phyloP scores from a whole-genome alignment of 2,113 vertebrate species.

The Prunella himalayana region DNA sequence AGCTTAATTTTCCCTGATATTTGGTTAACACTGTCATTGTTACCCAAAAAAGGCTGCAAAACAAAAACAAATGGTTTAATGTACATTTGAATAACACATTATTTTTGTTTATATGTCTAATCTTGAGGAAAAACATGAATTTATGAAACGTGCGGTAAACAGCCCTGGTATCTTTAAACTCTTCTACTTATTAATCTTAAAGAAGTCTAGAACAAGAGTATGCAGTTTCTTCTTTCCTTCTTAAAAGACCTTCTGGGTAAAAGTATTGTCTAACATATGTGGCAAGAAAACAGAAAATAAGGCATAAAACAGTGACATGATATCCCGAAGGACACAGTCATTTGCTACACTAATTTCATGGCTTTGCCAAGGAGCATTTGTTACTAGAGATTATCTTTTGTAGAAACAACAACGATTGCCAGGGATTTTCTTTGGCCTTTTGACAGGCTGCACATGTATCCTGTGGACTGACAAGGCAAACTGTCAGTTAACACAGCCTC shows the following conservation, averaged over 20 bases:
- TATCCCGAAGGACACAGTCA: background rate
- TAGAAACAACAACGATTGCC: background rate
- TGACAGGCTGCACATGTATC: background rate
- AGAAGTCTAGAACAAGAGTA: background rate
- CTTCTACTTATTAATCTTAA: background rate
- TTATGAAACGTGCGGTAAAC: background rate
- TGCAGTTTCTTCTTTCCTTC: background rate
- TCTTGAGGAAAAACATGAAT: background rate
- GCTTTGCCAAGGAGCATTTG: background rate
- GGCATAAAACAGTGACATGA: background rate
- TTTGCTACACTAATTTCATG: background rate
- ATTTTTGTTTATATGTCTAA: background rate
- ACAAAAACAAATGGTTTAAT: background rate
- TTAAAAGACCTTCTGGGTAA: background rate
- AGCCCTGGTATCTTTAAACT: background rate
- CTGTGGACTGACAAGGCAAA: background rate
- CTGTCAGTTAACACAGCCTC: background rate
- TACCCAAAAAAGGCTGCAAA: constrained; percentile 93
- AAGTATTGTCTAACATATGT: background rate
- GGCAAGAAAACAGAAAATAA: background rate
- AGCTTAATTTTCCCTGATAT: constrained; percentile 95
- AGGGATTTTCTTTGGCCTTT: background rate
- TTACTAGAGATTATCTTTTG: background rate
- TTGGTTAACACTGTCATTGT: constrained; percentile 93
- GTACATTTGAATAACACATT: background rate